phyloP scores from a whole-genome alignment of 1,140 invertebrate genomes.

The Cephus cinctus region DNA sequence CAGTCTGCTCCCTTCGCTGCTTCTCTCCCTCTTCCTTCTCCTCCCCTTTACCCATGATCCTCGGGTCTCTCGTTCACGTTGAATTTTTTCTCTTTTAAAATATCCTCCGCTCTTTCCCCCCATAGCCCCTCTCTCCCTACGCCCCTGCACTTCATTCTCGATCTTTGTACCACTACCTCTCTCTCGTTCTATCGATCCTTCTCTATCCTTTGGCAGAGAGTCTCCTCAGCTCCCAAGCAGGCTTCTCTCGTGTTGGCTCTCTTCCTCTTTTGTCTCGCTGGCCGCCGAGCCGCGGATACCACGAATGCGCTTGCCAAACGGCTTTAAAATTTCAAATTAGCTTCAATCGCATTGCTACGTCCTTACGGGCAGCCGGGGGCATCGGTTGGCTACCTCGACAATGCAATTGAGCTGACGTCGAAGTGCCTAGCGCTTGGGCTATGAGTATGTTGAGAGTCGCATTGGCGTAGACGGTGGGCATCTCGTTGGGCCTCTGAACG shows the following conservation, averaged over 20 bases:
- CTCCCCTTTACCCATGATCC: conserved; percentile 4
- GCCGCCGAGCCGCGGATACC: conserved; percentile 28
- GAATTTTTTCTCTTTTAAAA: conserved; percentile 13
- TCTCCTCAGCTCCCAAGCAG: background rate
- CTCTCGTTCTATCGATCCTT: conserved; percentile 18
- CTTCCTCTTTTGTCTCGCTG: conserved; percentile 33
- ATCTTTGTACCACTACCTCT: background rate
- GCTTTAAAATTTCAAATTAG: conserved; percentile 51
- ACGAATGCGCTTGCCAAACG: conserved; percentile 26
- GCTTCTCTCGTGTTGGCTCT: conserved; percentile 8
- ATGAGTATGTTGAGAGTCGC: too few species aligned
- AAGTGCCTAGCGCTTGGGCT: conserved; percentile 10
- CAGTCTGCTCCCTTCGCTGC: conserved; percentile 29
- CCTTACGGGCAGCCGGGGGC: conserved; percentile 20
- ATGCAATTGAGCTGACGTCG: conserved; percentile 39
- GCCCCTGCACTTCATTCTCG: conserved; percentile 12
- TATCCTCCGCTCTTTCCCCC: conserved; percentile 5
- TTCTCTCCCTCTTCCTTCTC: conserved; percentile 14
- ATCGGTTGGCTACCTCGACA: conserved; percentile 13
- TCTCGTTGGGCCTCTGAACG: too few species aligned
- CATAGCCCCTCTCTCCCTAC: conserved; percentile 6
- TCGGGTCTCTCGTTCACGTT: too few species aligned
- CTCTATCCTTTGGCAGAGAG: conserved; percentile 12
- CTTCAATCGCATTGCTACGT: conserved; percentile 48
- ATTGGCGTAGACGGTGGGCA: too few species aligned